phyloP scores from a whole-genome alignment of 2,113 vertebrate species.

The Oryzias celebensis region DNA sequence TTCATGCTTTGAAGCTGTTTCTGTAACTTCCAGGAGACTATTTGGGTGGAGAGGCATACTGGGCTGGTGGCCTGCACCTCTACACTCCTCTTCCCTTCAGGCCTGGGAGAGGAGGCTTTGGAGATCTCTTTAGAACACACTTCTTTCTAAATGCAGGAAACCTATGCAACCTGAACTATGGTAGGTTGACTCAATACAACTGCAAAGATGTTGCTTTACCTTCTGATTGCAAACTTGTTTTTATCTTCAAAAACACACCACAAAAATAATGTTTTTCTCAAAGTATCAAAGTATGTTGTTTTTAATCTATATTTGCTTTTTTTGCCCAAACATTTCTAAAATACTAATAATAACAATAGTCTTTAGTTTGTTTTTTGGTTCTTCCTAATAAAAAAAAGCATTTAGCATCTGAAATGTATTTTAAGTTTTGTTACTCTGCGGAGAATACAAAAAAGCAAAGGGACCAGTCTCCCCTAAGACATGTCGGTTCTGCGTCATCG shows the following conservation, averaged over 20 bases:
- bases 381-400: no score
- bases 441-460: no score
- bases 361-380: no score
- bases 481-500: no score
- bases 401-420: no score
- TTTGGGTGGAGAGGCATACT: slow-evolving; percentile 92
- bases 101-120: slow-evolving; percentile 87
- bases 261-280: no score
- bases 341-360: no score
- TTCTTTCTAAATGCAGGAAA: slow-evolving; percentile 99
- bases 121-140: slow-evolving; percentile 93
- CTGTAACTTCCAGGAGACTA: slow-evolving; percentile 84
- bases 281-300: no score
- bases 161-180: slow-evolving; percentile 95
- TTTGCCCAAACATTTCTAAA: no score
- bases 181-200: slow-evolving; percentile 61
- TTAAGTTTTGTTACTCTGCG: no score
- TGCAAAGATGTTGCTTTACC: not conserved
- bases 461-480: no score
- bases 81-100: slow-evolving; percentile 94
- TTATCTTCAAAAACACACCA: not conserved
- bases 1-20: not conserved
- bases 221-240: not conserved
- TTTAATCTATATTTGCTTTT: no score
- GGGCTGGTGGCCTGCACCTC: slow-evolving; percentile 91